A percentile compares a stretch with the other conserved stretches of the same genome.
Evolutionary conservation across 1,140 invertebrate genomes (phyloP).

Genomic region (Patella vulgata): DNA sequence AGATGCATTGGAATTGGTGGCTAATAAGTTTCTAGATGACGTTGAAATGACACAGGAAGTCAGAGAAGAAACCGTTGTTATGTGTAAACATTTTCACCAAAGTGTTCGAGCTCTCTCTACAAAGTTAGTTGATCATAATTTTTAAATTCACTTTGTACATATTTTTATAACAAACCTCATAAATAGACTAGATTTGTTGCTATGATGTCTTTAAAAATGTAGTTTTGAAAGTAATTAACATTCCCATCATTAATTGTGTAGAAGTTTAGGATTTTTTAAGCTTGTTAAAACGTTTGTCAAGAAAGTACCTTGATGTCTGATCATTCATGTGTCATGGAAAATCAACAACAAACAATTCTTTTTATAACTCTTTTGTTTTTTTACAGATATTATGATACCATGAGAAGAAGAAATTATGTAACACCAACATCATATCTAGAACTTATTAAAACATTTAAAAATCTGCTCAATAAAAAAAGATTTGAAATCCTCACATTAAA

Average conservation of each 20-base stretch:
- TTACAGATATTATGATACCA: constrained; percentile 60
- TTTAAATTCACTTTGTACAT: too few species aligned
- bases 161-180: too few species aligned
- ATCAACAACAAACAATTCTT: too few species aligned
- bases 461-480: constrained; percentile 61
- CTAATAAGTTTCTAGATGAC: constrained; percentile 66
- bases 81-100: constrained; percentile 67
- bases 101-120: constrained; percentile 60
- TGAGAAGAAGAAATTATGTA: constrained; percentile 63
- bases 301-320: too few species aligned
- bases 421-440: constrained; percentile 67
- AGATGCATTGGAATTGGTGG: constrained; percentile 65
- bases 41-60: constrained; percentile 64
- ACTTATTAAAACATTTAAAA: constrained; percentile 67
- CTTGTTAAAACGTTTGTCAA: too few species aligned
- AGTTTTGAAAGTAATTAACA: too few species aligned
- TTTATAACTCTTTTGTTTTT: too few species aligned
- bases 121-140: constrained; percentile 46
- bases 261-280: too few species aligned
- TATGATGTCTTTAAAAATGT: too few species aligned
- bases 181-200: too few species aligned
- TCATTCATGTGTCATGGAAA: too few species aligned
- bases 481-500: constrained; percentile 81
- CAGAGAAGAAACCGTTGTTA: constrained; percentile 55
- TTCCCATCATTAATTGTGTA: too few species aligned